Conservation (phyloP, 2,888 invertebrate genomes). For the Oligia strigilis region DNA sequence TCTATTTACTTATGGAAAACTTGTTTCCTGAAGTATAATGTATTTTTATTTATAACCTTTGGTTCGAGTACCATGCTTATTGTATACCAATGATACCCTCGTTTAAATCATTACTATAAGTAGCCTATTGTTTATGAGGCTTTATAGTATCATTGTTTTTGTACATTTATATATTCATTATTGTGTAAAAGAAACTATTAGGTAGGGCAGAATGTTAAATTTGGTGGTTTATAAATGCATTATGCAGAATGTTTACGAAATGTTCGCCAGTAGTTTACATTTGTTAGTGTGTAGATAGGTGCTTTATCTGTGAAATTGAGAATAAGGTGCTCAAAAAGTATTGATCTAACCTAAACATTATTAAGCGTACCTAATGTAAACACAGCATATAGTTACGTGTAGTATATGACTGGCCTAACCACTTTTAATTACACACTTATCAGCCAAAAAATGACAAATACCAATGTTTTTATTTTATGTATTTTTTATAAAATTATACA, state of each 20-base stretch:
- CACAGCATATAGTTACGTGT: neutral
- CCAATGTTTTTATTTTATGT: neutral
- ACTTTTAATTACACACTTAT: constrained; percentile 1
- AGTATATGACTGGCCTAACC: constrained; percentile 31
- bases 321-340: constrained; percentile 43
- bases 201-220: constrained; percentile 9
- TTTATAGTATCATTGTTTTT: constrained; percentile 26
- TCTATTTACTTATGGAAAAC: neutral
- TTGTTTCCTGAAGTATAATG: neutral
- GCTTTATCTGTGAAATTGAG: constrained; percentile 32
- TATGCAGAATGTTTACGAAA: constrained; percentile 12
- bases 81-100: constrained; percentile 8
- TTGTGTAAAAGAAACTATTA: constrained; percentile 1
- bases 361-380: neutral
- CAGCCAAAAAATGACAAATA: constrained; percentile 10
- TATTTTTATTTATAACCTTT: neutral
- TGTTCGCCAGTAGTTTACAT: constrained; percentile 17
- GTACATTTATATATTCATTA: constrained; percentile 16
- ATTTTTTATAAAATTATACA: neutral
- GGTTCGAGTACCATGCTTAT: neutral
- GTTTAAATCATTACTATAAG: constrained; percentile 10
- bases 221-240: neutral
- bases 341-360: constrained; percentile 20
- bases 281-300: constrained; percentile 25
- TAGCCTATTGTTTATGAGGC: constrained; percentile 13